Evolutionary conservation across 2,888 invertebrate species (phyloP).

Genomic region (Limenitis camilla): DNA sequence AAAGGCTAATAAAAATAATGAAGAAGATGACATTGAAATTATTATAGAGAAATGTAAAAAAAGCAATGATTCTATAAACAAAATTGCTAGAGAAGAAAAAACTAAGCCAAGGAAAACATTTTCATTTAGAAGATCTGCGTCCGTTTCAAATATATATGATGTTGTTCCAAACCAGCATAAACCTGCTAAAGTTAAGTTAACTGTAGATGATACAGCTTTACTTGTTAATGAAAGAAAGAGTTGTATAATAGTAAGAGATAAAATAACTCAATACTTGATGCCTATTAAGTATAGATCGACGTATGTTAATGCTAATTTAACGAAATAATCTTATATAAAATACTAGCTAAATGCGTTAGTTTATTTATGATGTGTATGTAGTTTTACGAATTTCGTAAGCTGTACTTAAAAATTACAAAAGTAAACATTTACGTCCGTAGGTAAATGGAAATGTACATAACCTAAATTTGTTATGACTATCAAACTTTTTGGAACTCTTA

Average conservation of each 20-base stretch:
- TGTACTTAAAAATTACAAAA: too few species aligned
- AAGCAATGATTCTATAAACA: neutral
- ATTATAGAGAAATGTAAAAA: neutral
- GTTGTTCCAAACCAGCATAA: neutral
- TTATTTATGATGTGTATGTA: too few species aligned
- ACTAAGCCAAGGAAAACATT: neutral
- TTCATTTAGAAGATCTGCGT: neutral
- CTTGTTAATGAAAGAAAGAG: neutral
- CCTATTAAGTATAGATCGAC: neutral
- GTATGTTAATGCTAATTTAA: neutral
- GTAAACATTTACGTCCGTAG: too few species aligned
- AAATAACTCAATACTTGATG: neutral
- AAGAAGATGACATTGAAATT: neutral
- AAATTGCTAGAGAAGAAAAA: neutral
- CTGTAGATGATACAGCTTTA: neutral
- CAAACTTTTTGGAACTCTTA: too few species aligned
- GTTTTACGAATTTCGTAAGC: too few species aligned
- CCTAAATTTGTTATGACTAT: too few species aligned
- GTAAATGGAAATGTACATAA: too few species aligned
- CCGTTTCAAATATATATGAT: conserved; percentile 8
- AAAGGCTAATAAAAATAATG: neutral
- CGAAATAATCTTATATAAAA: too few species aligned
- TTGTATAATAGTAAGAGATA: neutral
- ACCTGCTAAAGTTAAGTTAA: neutral
- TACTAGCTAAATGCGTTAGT: too few species aligned